A percentile compares a stretch with the other conserved stretches of the same genome.
Evolutionary conservation across 1,140 invertebrate species (phyloP).

Genomic region (Pogonomyrmex barbatus): DNA sequence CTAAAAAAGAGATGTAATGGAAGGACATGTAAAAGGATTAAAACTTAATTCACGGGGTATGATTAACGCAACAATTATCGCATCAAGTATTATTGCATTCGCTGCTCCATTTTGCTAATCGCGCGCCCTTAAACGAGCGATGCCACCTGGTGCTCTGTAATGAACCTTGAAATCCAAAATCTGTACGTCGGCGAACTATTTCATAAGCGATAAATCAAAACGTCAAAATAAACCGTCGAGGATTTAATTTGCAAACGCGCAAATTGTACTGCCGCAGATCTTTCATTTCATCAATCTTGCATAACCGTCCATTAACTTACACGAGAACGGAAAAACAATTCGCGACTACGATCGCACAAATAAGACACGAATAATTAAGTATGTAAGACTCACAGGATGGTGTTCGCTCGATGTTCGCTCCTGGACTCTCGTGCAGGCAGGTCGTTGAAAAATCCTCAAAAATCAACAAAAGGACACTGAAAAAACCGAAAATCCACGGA

Average conservation of each 20-base stretch:
- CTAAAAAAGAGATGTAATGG: neutral
- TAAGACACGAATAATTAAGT: neutral
- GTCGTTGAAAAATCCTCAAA: constrained; percentile 72
- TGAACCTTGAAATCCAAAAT: constrained; percentile 47
- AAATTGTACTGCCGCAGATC: neutral
- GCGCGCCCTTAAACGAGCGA: constrained; percentile 41
- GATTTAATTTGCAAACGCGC: neutral
- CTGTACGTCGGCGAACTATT: constrained; percentile 4
- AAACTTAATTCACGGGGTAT: neutral
- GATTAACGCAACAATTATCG: constrained; percentile 45
- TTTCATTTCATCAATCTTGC: neutral
- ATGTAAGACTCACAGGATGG: constrained; percentile 41
- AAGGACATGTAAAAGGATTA: neutral
- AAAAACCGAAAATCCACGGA: constrained; percentile 66
- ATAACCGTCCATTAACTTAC: neutral
- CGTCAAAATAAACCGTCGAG: too few species aligned
- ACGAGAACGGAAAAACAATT: neutral
- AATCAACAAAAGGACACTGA: constrained; percentile 71
- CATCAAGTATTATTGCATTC: constrained; percentile 41
- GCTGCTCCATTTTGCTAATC: constrained; percentile 56
- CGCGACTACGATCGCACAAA: neutral
- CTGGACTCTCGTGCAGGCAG: neutral
- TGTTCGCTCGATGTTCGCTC: neutral
- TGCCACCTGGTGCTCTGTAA: constrained; percentile 50
- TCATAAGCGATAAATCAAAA: constrained; percentile 41